Conservation (phyloP, 2,797 vertebrate genomes). For the Molossus molossus region DNA sequence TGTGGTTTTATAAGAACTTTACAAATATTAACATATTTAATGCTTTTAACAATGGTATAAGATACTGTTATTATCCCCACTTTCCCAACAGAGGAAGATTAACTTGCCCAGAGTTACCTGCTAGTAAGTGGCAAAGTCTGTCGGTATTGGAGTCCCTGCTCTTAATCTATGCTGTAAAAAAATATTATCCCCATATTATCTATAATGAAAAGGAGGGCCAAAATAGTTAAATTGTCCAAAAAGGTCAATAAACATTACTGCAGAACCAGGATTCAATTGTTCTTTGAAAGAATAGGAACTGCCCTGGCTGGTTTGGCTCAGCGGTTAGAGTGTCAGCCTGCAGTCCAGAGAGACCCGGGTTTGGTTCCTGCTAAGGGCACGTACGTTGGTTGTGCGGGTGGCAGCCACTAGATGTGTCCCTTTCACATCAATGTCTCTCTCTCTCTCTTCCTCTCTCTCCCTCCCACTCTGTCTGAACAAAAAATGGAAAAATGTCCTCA, state of each 20-base stretch:
- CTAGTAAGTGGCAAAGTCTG: neutral
- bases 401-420: no score
- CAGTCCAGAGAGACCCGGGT: no score
- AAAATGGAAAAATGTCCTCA: no score
- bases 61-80: neutral
- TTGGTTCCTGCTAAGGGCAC: no score
- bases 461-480: no score
- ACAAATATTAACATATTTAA: neutral
- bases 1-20: neutral
- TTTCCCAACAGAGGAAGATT: conserved; percentile 30
- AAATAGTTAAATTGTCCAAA: neutral
- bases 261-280: neutral
- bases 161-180: neutral
- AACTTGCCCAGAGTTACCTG: neutral
- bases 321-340: no score
- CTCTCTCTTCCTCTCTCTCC: no score
- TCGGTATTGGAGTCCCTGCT: neutral
- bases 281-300: neutral
- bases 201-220: neutral
- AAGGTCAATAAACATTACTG: neutral
- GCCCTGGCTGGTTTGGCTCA: no score
- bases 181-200: neutral
- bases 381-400: no score
- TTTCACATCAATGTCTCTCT: no score
- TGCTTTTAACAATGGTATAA: neutral